Evolutionary conservation across 2,888 invertebrate genomes (phyloP).

Genomic region (Aporophyla lueneburgensis): DNA sequence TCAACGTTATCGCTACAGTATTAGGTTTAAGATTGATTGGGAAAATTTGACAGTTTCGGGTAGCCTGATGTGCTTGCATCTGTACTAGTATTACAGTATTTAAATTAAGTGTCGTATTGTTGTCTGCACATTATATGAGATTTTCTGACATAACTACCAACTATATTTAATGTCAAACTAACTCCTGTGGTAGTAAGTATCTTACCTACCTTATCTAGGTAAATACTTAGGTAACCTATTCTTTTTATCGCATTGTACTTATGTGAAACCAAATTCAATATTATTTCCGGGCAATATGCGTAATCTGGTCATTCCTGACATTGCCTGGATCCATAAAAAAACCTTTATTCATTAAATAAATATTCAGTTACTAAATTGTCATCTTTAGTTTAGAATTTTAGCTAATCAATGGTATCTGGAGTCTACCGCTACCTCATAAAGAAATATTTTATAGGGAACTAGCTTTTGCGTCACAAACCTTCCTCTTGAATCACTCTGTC

Average conservation of each 20-base stretch:
- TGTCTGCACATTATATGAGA: neutral
- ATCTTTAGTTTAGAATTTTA: too few relatives aligned
- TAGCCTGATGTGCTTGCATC: too few relatives aligned
- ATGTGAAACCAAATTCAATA: constrained; percentile 13
- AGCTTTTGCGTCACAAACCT: too few relatives aligned
- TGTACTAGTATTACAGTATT: neutral
- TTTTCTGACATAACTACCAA: neutral
- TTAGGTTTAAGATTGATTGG: too few relatives aligned
- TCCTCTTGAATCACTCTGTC: too few relatives aligned
- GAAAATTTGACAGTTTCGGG: too few relatives aligned
- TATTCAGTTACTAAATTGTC: neutral
- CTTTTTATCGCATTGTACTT: constrained; percentile 2
- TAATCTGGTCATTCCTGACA: constrained; percentile 6
- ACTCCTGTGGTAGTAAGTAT: too few relatives aligned
- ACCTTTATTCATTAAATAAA: neutral
- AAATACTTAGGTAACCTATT: neutral
- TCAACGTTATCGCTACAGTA: too few relatives aligned
- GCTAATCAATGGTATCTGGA: neutral
- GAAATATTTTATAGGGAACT: neutral
- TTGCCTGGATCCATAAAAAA: neutral
- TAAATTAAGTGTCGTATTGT: neutral
- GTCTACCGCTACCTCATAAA: neutral
- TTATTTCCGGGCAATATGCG: constrained; percentile 31
- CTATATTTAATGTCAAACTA: neutral
- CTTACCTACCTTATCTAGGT: neutral